Evolutionary conservation across 2,113 vertebrate genomes (phyloP), one percentile per base, ranked within the genome.

Genomic region (Perca schrenkii): DNA sequence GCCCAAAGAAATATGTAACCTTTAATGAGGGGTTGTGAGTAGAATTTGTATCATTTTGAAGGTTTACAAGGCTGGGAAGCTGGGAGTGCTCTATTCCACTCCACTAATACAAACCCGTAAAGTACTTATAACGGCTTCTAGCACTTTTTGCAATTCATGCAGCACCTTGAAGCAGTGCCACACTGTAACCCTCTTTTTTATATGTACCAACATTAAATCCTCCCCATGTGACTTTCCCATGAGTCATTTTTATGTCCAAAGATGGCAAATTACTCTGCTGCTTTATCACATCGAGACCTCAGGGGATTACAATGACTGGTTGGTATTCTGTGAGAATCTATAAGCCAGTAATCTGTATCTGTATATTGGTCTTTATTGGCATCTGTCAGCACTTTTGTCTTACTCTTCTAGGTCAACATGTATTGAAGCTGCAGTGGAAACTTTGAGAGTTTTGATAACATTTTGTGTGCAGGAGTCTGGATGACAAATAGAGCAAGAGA

Each of bases 241-340:
- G 79, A 74, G 31, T 81, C 46, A 61, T 60, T 60, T 58, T 50
- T 25, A 65, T 72, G 25, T 73, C 62, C 69, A 52, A 69, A 53
- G 65, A 70, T 54, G 31, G 43, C 16, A 10, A 40, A 52, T 66
- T 28, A 28, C 43, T 80, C 52, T 16, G 28, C 74, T 49, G 25
- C 54, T 68, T 49, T 8, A 50, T 77, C n/a, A 60, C 21, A 0
- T 8, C n/a, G 14, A 15, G 21, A 19, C 43, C 28, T 60, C 28
- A 6, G 40, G 19, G 25, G 13, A 22, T 12, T 34, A 14, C 13
- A 7, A 17, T 14, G 25, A 6, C 64, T 67, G 8, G 7, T 68
- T 61, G 28, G 54, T 50, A 60, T 68, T 68, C 63, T 19, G 75
- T 49, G 54, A 60, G 54, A 10, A 36, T 40, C 14, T 3, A 40